phyloP scores from a whole-genome alignment of 2,888 invertebrate genomes.

The Empis stercorea region DNA sequence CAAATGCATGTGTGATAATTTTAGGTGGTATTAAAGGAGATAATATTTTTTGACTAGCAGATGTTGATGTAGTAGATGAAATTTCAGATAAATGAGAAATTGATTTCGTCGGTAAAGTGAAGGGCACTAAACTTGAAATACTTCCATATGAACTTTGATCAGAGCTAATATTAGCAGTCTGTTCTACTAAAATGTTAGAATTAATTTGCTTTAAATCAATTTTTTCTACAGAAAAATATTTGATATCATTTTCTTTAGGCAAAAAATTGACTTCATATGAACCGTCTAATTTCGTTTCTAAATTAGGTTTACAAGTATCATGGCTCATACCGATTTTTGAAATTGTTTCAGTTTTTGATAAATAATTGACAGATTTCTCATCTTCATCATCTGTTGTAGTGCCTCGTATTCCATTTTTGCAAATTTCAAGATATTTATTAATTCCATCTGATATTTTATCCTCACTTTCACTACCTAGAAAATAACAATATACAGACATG shows the following conservation, averaged over 20 bases:
- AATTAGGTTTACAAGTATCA: background rate
- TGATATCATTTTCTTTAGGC: conserved; percentile 15
- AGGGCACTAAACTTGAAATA: conserved; percentile 12
- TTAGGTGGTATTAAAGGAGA: conserved; percentile 5
- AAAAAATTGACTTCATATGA: conserved; percentile 15
- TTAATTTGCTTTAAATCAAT: conserved; percentile 7
- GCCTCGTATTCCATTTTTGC: conserved; percentile 15
- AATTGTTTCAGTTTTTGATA: conserved; percentile 3
- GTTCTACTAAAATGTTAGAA: background rate
- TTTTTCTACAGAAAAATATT: conserved; percentile 16
- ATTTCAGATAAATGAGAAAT: conserved; percentile 7
- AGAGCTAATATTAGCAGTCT: conserved; percentile 8
- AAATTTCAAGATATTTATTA: conserved; percentile 13
- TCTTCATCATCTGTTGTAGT: conserved; percentile 14
- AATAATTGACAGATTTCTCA: conserved; percentile 1
- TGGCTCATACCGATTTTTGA: conserved; percentile 5
- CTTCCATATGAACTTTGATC: conserved; percentile 16
- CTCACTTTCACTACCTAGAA: conserved; percentile 15
- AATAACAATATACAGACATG: too few relatives aligned
- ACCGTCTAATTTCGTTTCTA: conserved; percentile 10
- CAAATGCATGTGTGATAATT: conserved; percentile 12
- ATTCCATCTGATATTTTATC: conserved; percentile 13
- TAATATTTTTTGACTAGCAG: conserved; percentile 10
- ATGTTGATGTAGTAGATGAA: conserved; percentile 10
- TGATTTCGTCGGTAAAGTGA: conserved; percentile 9